Conservation (phyloP, 2,113 vertebrate species). For the Paratilapia polleni region DNA sequence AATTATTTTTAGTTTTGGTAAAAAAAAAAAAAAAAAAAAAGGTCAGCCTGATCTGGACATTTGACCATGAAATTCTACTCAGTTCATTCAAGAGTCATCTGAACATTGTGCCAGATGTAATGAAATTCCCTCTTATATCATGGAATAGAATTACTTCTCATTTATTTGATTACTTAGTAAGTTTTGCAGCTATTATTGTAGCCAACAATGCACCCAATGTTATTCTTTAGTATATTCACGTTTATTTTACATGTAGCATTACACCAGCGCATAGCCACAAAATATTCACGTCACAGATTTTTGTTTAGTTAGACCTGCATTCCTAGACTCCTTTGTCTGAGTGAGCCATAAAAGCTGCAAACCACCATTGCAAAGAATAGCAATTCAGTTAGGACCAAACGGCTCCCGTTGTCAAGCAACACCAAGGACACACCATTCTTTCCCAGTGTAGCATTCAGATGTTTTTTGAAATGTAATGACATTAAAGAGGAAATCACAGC, state of each 20-base stretch:
- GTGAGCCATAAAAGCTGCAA: slow-evolving; percentile 19
- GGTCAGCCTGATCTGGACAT: not conserved
- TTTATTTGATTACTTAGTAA: not conserved
- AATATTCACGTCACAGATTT: slow-evolving; percentile 10
- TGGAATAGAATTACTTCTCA: not conserved
- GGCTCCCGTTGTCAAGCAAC: slow-evolving; percentile 78
- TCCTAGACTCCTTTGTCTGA: not conserved
- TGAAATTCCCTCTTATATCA: not conserved
- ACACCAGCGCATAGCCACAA: not conserved
- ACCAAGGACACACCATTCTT: slow-evolving; percentile 77
- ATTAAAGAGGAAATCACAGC: slow-evolving; percentile 42
- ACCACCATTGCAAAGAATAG: slow-evolving; percentile 50
- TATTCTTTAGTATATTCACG: not conserved
- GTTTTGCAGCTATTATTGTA: not conserved
- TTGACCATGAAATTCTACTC: not conserved
- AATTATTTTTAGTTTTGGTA: no score
- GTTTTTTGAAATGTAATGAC: slow-evolving; percentile 58
- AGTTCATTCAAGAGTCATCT: not conserved
- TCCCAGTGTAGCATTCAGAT: slow-evolving; percentile 54
- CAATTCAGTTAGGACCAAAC: slow-evolving; percentile 71
- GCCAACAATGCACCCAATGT: not conserved
- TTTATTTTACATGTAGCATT: not conserved
- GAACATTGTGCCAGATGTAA: not conserved
- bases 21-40: no score
- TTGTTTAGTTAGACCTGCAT: not conserved